Conservation (phyloP, 2,888 invertebrate genomes). For the Mythimna loreyi region DNA sequence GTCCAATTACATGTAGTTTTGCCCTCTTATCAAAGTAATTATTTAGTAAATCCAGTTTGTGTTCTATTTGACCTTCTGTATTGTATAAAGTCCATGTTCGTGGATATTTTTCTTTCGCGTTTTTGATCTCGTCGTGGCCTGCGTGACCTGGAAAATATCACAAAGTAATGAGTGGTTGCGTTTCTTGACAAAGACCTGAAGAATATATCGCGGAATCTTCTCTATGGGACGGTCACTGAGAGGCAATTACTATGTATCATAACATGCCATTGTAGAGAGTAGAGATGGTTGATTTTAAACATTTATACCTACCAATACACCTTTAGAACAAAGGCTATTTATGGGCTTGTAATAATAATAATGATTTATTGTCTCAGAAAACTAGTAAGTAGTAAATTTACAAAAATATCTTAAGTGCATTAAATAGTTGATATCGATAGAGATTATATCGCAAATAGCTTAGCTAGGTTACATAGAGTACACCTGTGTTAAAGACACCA, state of each 20-base stretch:
- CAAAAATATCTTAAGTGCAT: too few species aligned
- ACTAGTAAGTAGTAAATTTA: too few species aligned
- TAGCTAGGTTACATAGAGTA: too few species aligned
- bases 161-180: not conserved
- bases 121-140: slow-evolving; percentile 33
- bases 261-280: not conserved
- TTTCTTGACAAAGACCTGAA: too few species aligned
- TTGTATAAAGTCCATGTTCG: slow-evolving; percentile 36
- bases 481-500: too few species aligned
- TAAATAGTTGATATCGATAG: too few species aligned
- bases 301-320: too few species aligned
- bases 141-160: slow-evolving; percentile 39
- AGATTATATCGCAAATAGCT: too few species aligned
- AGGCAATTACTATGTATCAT: too few species aligned
- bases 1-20: slow-evolving; percentile 53
- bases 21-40: slow-evolving; percentile 36
- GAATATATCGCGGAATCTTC: not conserved
- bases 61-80: slow-evolving; percentile 50
- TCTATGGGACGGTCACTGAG: not conserved
- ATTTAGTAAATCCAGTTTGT: slow-evolving; percentile 52
- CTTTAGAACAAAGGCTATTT: not conserved
- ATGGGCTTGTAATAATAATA: too few species aligned
- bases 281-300: not conserved
- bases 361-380: too few species aligned
- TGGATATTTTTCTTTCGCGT: slow-evolving; percentile 12